Evolutionary conservation across 1,140 invertebrate species (phyloP).

Genomic region (Drosophila setifemur): DNA sequence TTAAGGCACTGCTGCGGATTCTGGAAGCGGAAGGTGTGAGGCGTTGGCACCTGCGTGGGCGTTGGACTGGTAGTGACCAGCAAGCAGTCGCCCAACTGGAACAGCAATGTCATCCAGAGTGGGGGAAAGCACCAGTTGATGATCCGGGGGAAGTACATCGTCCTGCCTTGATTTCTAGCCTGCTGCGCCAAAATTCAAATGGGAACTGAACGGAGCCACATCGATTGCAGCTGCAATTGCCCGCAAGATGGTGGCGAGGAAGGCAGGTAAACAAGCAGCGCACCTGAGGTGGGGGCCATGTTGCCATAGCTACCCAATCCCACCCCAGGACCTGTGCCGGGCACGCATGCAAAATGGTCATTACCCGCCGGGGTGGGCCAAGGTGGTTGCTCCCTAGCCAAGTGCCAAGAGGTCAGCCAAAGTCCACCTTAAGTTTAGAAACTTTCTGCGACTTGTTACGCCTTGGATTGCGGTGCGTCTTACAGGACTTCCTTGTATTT

Average conservation of each 20-base stretch:
- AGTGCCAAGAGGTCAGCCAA: not conserved
- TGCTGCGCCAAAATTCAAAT: constrained; percentile 38
- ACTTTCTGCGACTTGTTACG: constrained; percentile 55
- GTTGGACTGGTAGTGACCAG: constrained; percentile 5
- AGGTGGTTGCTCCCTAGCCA: constrained; percentile 5
- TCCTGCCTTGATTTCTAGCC: not conserved
- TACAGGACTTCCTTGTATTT: constrained; percentile 6
- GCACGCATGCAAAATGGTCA: constrained; percentile 62
- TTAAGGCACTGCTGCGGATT: constrained; percentile 46
- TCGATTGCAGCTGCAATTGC: constrained; percentile 55
- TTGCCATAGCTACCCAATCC: constrained; percentile 69
- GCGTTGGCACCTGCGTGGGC: constrained; percentile 34
- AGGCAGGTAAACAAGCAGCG: constrained; percentile 66
- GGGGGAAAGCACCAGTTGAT: constrained; percentile 33
- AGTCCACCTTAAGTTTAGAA: not conserved
- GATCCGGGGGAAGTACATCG: constrained; percentile 42
- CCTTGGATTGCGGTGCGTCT: constrained; percentile 18
- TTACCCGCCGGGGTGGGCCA: constrained; percentile 27
- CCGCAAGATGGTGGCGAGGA: constrained; percentile 11
- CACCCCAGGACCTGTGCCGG: constrained; percentile 35
- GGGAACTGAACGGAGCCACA: constrained; percentile 61
- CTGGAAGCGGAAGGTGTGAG: constrained; percentile 60
- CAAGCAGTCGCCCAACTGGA: constrained; percentile 27
- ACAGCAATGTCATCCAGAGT: constrained; percentile 14
- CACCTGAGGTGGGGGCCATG: constrained; percentile 26